Percentiles rank a stretch among this genome's conserved stretches.
Evolutionary conservation across 2,113 vertebrate genomes (phyloP).

Genomic region (Noctilio leporinus): DNA sequence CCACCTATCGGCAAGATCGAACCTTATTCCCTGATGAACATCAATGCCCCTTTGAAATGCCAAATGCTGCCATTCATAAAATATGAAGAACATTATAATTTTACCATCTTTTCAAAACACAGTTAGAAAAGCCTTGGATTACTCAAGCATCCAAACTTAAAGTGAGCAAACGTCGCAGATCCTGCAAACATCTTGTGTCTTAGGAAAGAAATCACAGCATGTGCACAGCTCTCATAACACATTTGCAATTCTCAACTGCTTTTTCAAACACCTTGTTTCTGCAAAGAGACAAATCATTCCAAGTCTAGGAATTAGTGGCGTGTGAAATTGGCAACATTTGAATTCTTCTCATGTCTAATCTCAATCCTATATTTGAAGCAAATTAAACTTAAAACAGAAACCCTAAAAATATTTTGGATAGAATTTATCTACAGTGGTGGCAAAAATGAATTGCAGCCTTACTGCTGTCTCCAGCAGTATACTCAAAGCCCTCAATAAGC

Average conservation of each 20-base stretch:
- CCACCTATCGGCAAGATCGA: background rate
- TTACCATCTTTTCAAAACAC: background rate
- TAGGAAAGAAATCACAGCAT: slow-evolving; percentile 32
- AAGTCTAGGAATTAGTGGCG: slow-evolving; percentile 58
- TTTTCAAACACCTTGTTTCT: slow-evolving; percentile 62
- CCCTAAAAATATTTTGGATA: slow-evolving; percentile 25
- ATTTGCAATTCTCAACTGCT: slow-evolving; percentile 52
- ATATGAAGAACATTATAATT: background rate
- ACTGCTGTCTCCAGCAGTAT: background rate
- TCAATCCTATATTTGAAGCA: slow-evolving; percentile 58
- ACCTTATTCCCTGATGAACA: background rate
- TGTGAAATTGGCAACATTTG: slow-evolving; percentile 49
- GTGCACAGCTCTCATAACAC: background rate
- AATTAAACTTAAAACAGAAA: slow-evolving; percentile 55
- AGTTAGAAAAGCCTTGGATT: background rate
- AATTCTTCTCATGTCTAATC: slow-evolving; percentile 50
- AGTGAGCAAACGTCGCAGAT: slow-evolving; percentile 53
- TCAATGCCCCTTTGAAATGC: background rate
- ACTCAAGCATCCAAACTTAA: slow-evolving; percentile 30
- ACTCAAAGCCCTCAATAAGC: background rate
- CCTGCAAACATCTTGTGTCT: slow-evolving; percentile 37
- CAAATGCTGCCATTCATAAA: background rate
- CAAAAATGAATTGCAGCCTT: background rate
- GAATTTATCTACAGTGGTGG: background rate
- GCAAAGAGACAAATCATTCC: slow-evolving; percentile 49